Percentiles rank a stretch among this genome's conserved stretches.
These are phyloP conservation scores for Heliconius himera DNA, from an alignment of 1,140 invertebrate species.

Conservation along the genomic window DNA sequence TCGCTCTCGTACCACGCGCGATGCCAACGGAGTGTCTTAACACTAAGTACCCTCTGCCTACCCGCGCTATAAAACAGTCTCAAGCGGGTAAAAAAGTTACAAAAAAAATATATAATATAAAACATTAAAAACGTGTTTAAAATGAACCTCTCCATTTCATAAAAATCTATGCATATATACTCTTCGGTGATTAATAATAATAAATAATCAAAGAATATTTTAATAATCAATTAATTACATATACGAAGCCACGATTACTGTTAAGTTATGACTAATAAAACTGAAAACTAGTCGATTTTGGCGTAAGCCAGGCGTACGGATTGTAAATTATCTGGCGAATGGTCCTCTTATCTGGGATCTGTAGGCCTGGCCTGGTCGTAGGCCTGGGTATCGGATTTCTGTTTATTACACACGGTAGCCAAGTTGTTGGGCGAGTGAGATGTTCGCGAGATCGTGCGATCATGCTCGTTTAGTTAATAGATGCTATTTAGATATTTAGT, in stretches of 20 bases:
- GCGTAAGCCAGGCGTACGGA: constrained; percentile 47
- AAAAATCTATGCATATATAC: neutral
- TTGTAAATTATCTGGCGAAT: constrained; percentile 69
- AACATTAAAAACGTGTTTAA: neutral
- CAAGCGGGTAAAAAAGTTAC: too few relatives aligned
- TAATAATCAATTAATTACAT: constrained; percentile 13
- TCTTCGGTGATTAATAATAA: neutral
- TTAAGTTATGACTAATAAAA: constrained; percentile 18
- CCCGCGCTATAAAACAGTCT: too few relatives aligned
- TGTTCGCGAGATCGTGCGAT: constrained; percentile 60
- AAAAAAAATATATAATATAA: neutral
- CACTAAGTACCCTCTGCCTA: too few relatives aligned
- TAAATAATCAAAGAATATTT: constrained; percentile 10
- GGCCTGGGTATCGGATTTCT: constrained; percentile 71
- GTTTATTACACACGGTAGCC: constrained; percentile 69
- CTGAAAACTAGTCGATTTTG: constrained; percentile 50
- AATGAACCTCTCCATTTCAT: neutral
- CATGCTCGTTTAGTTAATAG: constrained; percentile 38
- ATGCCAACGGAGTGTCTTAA: too few relatives aligned
- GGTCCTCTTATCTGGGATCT: constrained; percentile 63
- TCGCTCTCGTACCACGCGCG: too few relatives aligned
- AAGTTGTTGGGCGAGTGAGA: constrained; percentile 58
- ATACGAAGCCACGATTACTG: neutral
- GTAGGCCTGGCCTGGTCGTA: constrained; percentile 52
- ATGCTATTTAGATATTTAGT: constrained; percentile 1